Evolutionary conservation across 2,888 invertebrate species (phyloP).

Genomic region (Ectobius pallidus): DNA sequence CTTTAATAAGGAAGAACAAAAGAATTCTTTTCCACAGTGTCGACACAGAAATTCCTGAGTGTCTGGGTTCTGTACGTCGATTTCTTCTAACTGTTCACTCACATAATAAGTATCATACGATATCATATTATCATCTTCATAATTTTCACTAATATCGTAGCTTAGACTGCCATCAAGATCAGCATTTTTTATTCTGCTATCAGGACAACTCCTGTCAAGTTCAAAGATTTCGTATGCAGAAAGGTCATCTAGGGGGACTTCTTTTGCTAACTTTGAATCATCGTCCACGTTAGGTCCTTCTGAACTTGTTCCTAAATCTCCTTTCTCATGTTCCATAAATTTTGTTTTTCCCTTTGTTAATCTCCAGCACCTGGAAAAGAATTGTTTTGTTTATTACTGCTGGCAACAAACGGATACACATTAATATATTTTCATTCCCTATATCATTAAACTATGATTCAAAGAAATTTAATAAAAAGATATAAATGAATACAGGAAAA

Average conservation of each 20-base stretch:
- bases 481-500: no score
- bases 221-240: conserved; percentile 18
- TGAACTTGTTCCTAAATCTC: not conserved
- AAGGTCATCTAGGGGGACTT: conserved; percentile 13
- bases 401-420: not conserved
- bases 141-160: not conserved
- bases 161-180: not conserved
- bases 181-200: not conserved
- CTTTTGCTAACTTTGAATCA: not conserved
- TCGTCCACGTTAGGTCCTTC: not conserved
- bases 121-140: not conserved
- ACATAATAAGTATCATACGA: not conserved
- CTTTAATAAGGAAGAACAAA: not conserved
- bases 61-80: not conserved
- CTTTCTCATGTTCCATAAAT: not conserved
- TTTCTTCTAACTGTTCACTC: not conserved
- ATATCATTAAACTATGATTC: not conserved
- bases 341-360: conserved; percentile 1
- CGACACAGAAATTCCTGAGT: not conserved
- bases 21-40: conserved; percentile 4
- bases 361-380: conserved; percentile 24
- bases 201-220: no score
- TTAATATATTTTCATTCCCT: not conserved
- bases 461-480: not conserved
- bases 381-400: conserved; percentile 5